Evolutionary conservation across 2,888 invertebrate species (phyloP).

Genomic region (Aporophyla nigra): DNA sequence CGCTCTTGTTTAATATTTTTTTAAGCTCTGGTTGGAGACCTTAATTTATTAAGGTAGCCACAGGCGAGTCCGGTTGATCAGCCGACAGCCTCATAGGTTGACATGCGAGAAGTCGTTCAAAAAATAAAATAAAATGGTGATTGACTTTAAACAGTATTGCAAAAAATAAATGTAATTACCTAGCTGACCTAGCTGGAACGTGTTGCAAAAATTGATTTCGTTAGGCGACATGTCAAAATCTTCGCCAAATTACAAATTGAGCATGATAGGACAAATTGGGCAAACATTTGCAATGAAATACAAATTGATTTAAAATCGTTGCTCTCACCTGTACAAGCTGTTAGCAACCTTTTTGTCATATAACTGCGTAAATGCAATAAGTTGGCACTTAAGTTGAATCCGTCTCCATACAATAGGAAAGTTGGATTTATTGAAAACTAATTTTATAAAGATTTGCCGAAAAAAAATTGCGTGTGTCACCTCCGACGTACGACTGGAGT

Average conservation of each 20-base stretch:
- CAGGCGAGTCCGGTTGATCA: too few species aligned
- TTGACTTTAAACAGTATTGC: slow-evolving; percentile 1
- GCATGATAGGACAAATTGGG: slow-evolving; percentile 24
- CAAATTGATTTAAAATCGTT: slow-evolving; percentile 9
- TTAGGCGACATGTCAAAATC: slow-evolving; percentile 24
- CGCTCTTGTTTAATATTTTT: too few species aligned
- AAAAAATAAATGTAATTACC: slow-evolving; percentile 9
- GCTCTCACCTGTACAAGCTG: slow-evolving; percentile 33
- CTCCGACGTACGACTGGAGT: too few species aligned
- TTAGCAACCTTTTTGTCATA: slow-evolving; percentile 30
- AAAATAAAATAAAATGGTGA: not conserved
- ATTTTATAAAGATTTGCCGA: not conserved
- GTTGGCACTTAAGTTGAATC: not conserved
- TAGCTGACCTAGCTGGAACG: not conserved
- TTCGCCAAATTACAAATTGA: slow-evolving; percentile 2
- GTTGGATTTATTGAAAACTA: not conserved
- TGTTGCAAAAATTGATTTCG: slow-evolving; percentile 26
- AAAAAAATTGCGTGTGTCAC: too few species aligned
- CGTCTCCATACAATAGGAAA: not conserved
- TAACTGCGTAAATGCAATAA: slow-evolving; percentile 13
- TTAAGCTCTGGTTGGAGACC: too few species aligned
- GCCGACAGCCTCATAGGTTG: too few species aligned
- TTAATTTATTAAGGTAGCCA: too few species aligned
- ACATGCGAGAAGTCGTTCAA: too few species aligned
- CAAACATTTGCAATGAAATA: slow-evolving; percentile 12